Conservation (phyloP, 2,888 invertebrate species). For the Isotomurus palustris region DNA sequence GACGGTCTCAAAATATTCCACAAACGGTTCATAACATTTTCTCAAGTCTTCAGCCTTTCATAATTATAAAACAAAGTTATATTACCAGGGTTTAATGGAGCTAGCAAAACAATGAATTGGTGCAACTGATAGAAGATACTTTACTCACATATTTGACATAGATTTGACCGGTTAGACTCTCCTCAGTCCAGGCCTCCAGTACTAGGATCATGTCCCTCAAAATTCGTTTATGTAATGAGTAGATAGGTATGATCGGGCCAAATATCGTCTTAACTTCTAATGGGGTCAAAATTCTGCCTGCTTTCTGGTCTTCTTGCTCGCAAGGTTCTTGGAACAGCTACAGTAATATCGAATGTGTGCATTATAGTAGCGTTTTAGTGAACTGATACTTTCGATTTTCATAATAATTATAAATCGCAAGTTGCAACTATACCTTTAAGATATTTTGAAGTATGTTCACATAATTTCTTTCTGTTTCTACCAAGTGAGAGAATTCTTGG, state of each 20-base stretch:
- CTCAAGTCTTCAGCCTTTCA: conserved; percentile 71
- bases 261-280: conserved; percentile 93
- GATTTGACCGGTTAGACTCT: conserved; percentile 78
- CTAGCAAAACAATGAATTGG: too few species aligned
- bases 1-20: conserved; percentile 96
- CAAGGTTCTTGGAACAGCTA: conserved; percentile 91
- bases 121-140: neutral
- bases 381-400: neutral
- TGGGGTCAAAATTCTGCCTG: conserved; percentile 73
- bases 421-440: conserved; percentile 62
- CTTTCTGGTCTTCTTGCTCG: conserved; percentile 78
- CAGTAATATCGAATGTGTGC: conserved; percentile 42
- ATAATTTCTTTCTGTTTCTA: conserved; percentile 96
- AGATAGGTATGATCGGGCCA: conserved; percentile 89
- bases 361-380: conserved; percentile 10
- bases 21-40: conserved; percentile 94
- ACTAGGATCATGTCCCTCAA: conserved; percentile 60
- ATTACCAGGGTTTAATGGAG: too few species aligned
- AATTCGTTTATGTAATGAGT: conserved; percentile 82
- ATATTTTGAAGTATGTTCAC: conserved; percentile 91
- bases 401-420: conserved; percentile 18
- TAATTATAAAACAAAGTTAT: too few species aligned
- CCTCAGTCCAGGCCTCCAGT: conserved; percentile 80
- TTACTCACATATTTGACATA: conserved; percentile 67
- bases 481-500: conserved; percentile 77